phyloP scores from a whole-genome alignment of 64 coral and sea anemone genomes.

The Platygyra sinensis region DNA sequence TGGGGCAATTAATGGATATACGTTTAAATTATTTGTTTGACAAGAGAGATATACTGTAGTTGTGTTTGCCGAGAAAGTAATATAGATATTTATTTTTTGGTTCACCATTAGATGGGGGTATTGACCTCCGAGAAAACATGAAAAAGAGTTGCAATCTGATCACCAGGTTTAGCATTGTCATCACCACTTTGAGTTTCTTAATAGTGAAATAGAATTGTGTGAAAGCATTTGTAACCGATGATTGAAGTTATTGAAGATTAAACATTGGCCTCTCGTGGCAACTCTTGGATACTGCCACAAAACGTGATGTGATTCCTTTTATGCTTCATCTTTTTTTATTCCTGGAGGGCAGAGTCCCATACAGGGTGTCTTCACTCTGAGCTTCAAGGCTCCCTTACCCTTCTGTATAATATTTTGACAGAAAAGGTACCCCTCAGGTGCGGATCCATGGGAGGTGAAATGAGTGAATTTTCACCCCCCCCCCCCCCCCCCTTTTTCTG shows the following conservation, averaged over 20 bases:
- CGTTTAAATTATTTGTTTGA: slow-evolving; percentile 18
- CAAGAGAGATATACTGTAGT: background rate
- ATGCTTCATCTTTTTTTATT: too few relatives aligned
- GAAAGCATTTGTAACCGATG: background rate
- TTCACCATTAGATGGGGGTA: background rate
- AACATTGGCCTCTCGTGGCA: slow-evolving; percentile 23
- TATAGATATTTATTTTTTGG: slow-evolving; percentile 51
- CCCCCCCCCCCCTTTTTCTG: too few relatives aligned
- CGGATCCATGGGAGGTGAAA: too few relatives aligned
- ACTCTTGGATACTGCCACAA: background rate
- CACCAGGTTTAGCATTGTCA: background rate
- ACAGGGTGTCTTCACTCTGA: too few relatives aligned
- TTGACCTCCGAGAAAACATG: background rate
- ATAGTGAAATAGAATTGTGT: background rate
- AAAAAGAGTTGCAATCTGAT: background rate
- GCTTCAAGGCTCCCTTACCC: too few relatives aligned
- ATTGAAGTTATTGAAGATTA: slow-evolving; percentile 17
- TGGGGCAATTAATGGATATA: slow-evolving; percentile 2
- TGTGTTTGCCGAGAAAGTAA: slow-evolving; percentile 7
- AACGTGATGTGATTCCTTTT: background rate
- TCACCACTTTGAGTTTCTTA: background rate
- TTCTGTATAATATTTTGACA: too few relatives aligned
- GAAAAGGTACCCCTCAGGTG: too few relatives aligned
- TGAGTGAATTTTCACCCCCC: too few relatives aligned
- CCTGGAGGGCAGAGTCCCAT: too few relatives aligned